These are phyloP conservation scores for Pseudonaja textilis DNA, from an alignment of 2,113 vertebrate genomes.

Conservation along the genomic window DNA sequence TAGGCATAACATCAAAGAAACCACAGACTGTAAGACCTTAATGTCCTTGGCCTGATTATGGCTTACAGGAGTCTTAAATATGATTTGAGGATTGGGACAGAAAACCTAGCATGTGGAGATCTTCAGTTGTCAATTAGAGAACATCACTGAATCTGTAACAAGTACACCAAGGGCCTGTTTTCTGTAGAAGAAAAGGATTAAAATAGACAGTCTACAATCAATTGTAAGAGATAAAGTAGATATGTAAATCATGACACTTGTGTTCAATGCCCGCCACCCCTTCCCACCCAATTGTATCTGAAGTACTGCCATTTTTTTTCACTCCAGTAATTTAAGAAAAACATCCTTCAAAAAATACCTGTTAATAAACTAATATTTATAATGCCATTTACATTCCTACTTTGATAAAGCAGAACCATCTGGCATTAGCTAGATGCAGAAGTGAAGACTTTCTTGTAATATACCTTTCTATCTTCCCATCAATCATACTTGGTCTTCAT, in stretches of 20 bases:
- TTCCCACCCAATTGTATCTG: constrained; percentile 41
- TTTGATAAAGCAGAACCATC: not conserved
- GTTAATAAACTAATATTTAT: constrained; percentile 27
- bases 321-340: constrained; percentile 42
- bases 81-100: constrained; percentile 55
- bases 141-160: constrained; percentile 52
- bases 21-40: constrained; percentile 53
- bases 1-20: constrained; percentile 36
- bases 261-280: constrained; percentile 36
- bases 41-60: constrained; percentile 62
- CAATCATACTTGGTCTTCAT: not conserved
- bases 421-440: constrained; percentile 30
- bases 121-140: constrained; percentile 67
- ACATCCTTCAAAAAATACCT: constrained; percentile 27
- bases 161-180: constrained; percentile 58
- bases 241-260: constrained; percentile 47
- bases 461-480: not conserved
- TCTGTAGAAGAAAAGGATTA: constrained; percentile 60
- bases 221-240: constrained; percentile 40
- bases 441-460: not conserved
- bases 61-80: constrained; percentile 58
- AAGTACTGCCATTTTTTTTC: constrained; percentile 44
- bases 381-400: constrained; percentile 35
- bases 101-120: constrained; percentile 52
- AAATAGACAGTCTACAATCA: constrained; percentile 38